Percentiles rank a stretch among this genome's conserved stretches.
Conservation (phyloP, 2,797 vertebrate genomes). For the Pogonophryne albipinna region DNA sequence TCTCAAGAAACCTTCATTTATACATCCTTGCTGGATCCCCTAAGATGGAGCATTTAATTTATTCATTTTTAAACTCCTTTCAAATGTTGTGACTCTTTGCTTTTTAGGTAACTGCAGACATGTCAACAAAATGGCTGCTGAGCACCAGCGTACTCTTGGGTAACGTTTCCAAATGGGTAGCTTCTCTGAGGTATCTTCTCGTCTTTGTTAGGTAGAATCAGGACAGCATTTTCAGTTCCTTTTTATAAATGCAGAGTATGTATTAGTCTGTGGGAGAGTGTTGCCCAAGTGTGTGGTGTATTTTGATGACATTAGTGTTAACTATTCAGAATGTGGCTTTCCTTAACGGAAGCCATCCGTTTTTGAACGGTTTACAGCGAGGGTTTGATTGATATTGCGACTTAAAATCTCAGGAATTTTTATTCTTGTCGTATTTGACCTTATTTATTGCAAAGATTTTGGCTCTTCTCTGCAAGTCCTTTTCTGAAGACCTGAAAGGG, state of each 20-base stretch:
- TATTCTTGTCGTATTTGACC: slow-evolving; percentile 48
- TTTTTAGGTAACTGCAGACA: slow-evolving; percentile 43
- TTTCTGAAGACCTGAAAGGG: neutral
- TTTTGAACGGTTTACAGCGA: slow-evolving; percentile 9
- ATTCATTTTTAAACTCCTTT: slow-evolving; percentile 46
- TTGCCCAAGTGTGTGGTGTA: slow-evolving; percentile 26
- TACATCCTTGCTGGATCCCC: slow-evolving; percentile 23
- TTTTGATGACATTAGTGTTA: slow-evolving; percentile 7
- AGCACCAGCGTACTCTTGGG: slow-evolving; percentile 22
- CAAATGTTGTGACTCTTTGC: slow-evolving; percentile 37
- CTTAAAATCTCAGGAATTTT: slow-evolving; percentile 46
- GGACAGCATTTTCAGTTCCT: slow-evolving; percentile 53
- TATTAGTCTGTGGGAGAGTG: slow-evolving; percentile 29
- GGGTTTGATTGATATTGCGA: slow-evolving; percentile 27
- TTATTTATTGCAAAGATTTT: slow-evolving; percentile 40
- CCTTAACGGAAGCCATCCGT: slow-evolving; percentile 19
- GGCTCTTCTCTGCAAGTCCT: slow-evolving; percentile 25
- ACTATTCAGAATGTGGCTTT: slow-evolving; percentile 29
- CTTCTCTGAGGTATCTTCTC: slow-evolving; percentile 44
- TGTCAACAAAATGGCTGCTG: slow-evolving; percentile 13
- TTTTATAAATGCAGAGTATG: slow-evolving; percentile 37
- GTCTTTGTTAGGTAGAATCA: slow-evolving; percentile 30
- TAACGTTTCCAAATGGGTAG: slow-evolving; percentile 39
- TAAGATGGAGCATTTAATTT: slow-evolving; percentile 46
- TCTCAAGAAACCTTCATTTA: slow-evolving; percentile 24